Evolutionary conservation across 1,140 invertebrate genomes (phyloP).

Genomic region (Glomeris maerens): DNA sequence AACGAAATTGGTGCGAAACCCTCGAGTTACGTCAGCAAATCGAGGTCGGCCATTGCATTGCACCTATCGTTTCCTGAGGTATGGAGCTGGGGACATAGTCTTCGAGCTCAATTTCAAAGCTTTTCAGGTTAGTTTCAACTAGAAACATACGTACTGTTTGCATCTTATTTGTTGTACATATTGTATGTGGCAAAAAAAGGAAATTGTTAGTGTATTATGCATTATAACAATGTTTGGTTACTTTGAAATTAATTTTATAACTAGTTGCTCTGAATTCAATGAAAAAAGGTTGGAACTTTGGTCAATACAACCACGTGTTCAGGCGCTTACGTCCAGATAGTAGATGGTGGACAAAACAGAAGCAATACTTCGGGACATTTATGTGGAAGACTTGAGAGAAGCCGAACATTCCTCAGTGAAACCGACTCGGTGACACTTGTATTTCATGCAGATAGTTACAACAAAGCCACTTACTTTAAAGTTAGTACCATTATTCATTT

Average conservation of each 20-base stretch:
- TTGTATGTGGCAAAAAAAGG: no score
- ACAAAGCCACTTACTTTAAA: no score
- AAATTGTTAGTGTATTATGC: no score
- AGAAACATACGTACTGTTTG: no score
- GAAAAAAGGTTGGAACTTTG: no score
- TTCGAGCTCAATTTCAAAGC: constrained; percentile 77
- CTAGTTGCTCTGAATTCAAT: no score
- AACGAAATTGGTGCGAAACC: constrained; percentile 74
- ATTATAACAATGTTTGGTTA: no score
- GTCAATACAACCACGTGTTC: constrained; percentile 70
- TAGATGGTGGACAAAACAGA: constrained; percentile 66
- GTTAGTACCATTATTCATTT: no score
- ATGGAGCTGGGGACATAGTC: constrained; percentile 67
- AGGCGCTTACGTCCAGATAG: constrained; percentile 66
- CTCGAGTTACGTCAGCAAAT: constrained; percentile 61
- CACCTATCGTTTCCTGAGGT: constrained; percentile 62
- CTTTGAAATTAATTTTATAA: no score
- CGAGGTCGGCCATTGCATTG: constrained; percentile 68
- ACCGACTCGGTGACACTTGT: constrained; percentile 78
- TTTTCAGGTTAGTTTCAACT: constrained; percentile 61
- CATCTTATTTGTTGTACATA: no score
- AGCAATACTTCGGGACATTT: constrained; percentile 52
- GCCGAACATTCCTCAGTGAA: constrained; percentile 84
- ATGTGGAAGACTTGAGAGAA: no score
- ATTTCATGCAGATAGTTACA: constrained; percentile 83